These are phyloP conservation scores for Triplophysa tibetana DNA, from an alignment of 2,113 vertebrate species.

Conservation along the genomic window DNA sequence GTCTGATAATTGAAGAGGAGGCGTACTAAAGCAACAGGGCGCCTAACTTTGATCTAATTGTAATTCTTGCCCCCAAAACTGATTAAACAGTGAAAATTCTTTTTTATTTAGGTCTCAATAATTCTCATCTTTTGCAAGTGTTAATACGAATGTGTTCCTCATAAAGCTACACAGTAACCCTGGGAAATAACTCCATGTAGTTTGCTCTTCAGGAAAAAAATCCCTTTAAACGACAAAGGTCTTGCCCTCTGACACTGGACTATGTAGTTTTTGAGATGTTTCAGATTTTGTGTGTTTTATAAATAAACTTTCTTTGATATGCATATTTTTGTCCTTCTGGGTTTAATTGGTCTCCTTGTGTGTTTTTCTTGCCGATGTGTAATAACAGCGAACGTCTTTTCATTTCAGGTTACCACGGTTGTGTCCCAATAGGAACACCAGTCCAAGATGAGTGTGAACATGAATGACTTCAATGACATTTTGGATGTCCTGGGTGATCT, in stretches of 20 bases:
- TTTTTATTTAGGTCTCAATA: constrained; percentile 10
- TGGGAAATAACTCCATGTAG: constrained; percentile 50
- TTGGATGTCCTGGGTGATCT: constrained; percentile 76
- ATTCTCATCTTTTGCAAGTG: constrained; percentile 32
- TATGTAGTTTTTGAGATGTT: constrained; percentile 50
- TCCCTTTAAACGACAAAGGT: constrained; percentile 42
- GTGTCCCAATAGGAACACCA: not conserved
- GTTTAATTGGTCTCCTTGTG: not conserved
- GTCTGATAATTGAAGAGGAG: not conserved
- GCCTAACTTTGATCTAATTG: not conserved
- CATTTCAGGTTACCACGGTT: constrained; percentile 35
- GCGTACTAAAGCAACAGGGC: constrained; percentile 19
- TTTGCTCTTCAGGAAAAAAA: constrained; percentile 39
- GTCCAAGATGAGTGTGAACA: constrained; percentile 61
- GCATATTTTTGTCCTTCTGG: constrained; percentile 31
- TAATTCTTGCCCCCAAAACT: constrained; percentile 7
- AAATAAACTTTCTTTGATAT: constrained; percentile 53
- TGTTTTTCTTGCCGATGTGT: constrained; percentile 1
- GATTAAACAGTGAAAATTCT: not conserved
- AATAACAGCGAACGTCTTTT: constrained; percentile 22
- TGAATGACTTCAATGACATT: constrained; percentile 66
- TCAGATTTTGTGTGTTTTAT: constrained; percentile 50
- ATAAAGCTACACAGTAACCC: constrained; percentile 41
- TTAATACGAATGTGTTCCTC: not conserved
- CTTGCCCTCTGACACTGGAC: constrained; percentile 37